Evolutionary conservation across 2,113 vertebrate species (phyloP).

Genomic region (Leucosticte australis): DNA sequence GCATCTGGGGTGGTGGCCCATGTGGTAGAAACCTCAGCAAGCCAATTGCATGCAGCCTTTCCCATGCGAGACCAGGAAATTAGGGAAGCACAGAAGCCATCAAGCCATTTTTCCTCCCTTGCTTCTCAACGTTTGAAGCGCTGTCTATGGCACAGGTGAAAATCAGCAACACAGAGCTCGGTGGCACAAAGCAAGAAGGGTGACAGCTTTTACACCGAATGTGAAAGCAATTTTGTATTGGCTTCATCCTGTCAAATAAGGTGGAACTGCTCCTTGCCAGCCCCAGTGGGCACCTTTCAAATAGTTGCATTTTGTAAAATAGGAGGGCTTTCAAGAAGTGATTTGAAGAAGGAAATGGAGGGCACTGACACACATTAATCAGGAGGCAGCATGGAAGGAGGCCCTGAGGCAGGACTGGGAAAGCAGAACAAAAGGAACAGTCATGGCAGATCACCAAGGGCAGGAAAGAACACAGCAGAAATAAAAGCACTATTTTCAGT

Average conservation of each 20-base stretch:
- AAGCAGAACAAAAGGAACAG: conserved; percentile 56
- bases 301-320: conserved; percentile 16
- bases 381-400: conserved; percentile 22
- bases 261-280: neutral
- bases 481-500: conserved; percentile 21
- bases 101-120: neutral
- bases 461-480: conserved; percentile 5
- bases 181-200: neutral
- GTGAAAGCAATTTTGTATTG: neutral
- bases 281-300: neutral
- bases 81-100: neutral
- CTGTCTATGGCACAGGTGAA: neutral
- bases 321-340: conserved; percentile 42
- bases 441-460: conserved; percentile 33
- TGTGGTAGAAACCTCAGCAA: neutral
- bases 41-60: neutral
- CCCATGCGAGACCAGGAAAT: neutral
- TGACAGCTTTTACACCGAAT: neutral
- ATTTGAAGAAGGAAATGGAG: conserved; percentile 64
- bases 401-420: neutral
- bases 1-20: neutral
- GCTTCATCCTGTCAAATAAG: neutral
- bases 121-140: accelerated
- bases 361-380: conserved; percentile 62
- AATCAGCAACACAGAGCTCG: neutral